phyloP scores from a whole-genome alignment of 1,140 invertebrate species.

The Battus philenor region DNA sequence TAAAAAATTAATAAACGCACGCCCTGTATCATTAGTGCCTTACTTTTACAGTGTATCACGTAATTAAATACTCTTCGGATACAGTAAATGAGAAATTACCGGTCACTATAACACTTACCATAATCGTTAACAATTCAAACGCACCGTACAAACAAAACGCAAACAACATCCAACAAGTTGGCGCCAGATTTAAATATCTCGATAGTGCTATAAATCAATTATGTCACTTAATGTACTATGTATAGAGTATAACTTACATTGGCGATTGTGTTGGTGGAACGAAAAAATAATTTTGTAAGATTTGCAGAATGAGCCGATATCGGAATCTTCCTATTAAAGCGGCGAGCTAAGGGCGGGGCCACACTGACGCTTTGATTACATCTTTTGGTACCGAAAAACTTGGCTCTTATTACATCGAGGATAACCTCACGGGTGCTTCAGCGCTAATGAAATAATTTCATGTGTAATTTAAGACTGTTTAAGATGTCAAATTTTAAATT shows the following conservation, averaged over 20 bases:
- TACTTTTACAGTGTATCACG: neutral
- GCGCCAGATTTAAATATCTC: constrained; percentile 9
- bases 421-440: constrained; percentile 39
- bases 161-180: constrained; percentile 7
- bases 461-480: constrained; percentile 72
- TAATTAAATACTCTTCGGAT: constrained; percentile 9
- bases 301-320: constrained; percentile 55
- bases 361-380: constrained; percentile 65
- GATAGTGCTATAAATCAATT: too few species aligned
- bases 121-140: constrained; percentile 16
- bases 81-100: constrained; percentile 17
- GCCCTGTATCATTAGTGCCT: neutral
- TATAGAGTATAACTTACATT: too few species aligned
- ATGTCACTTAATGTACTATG: too few species aligned
- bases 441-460: constrained; percentile 70
- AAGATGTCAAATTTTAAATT: constrained; percentile 75
- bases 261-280: neutral
- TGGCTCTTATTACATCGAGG: constrained; percentile 39
- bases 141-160: constrained; percentile 10
- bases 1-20: too few species aligned
- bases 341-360: constrained; percentile 57
- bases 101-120: constrained; percentile 11
- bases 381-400: constrained; percentile 57
- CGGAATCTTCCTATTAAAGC: constrained; percentile 59
- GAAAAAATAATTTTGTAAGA: constrained; percentile 18